These are phyloP conservation scores for Didymodactylos carnosus DNA, from an alignment of 2,888 invertebrate species.

Conservation along the genomic window DNA sequence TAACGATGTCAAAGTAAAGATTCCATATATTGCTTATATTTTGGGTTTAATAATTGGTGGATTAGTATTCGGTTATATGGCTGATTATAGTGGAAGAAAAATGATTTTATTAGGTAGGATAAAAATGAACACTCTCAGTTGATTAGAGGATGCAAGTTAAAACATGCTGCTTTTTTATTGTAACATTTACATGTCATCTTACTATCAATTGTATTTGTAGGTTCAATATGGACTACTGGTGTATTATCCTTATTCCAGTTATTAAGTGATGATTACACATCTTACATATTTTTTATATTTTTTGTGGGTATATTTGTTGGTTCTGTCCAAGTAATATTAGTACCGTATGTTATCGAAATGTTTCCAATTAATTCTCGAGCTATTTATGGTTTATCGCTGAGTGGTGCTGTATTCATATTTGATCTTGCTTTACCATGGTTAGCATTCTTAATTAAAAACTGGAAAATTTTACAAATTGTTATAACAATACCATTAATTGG, in stretches of 20 bases:
- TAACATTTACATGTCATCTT: not conserved
- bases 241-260: conserved; percentile 12
- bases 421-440: conserved; percentile 9
- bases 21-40: not conserved
- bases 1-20: not conserved
- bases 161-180: too few species aligned
- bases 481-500: conserved; percentile 6
- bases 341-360: conserved; percentile 14
- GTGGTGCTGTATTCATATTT: not conserved
- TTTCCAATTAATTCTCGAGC: conserved; percentile 9
- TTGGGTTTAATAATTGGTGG: conserved; percentile 2
- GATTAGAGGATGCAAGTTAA: too few species aligned
- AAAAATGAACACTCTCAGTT: too few species aligned
- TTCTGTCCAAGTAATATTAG: conserved; percentile 2
- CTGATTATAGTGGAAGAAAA: conserved; percentile 14
- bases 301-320: conserved; percentile 13
- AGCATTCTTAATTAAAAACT: not conserved
- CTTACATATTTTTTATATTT: conserved; percentile 7
- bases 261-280: conserved; percentile 13
- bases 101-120: conserved; percentile 3
- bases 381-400: conserved; percentile 8
- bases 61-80: conserved; percentile 2
- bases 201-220: not conserved
- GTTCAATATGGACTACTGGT: conserved; percentile 7
- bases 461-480: conserved; percentile 12